These are phyloP conservation scores for Entomobrya multifasciata DNA, from an alignment of 2,888 invertebrate species.

Conservation along the genomic window DNA sequence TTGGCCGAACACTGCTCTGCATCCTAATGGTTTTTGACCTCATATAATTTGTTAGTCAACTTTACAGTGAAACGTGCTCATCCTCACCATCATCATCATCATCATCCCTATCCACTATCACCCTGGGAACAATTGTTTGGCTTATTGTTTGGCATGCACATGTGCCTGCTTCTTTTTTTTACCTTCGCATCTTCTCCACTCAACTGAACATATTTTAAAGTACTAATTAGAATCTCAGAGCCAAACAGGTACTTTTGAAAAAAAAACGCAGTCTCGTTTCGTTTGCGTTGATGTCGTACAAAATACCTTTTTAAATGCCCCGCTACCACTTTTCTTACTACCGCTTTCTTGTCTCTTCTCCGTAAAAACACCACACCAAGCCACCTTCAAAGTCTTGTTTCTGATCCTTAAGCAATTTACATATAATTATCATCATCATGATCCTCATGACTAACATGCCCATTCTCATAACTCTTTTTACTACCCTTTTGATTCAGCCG, in stretches of 20 bases:
- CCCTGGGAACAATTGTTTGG: constrained; percentile 6
- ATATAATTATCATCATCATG: constrained; percentile 34
- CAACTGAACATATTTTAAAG: constrained; percentile 23
- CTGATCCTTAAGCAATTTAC: constrained; percentile 29
- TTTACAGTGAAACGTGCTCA: background rate
- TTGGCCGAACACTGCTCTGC: background rate
- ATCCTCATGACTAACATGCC: constrained; percentile 15
- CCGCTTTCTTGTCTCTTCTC: background rate
- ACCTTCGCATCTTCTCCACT: too few relatives aligned
- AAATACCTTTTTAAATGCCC: background rate
- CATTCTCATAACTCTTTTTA: too few relatives aligned
- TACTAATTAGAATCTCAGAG: constrained; percentile 40
- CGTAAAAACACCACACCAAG: background rate
- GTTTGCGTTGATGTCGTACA: background rate
- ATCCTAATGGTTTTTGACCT: constrained; percentile 54
- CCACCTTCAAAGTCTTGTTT: constrained; percentile 9
- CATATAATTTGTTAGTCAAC: constrained; percentile 21
- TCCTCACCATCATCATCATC: too few relatives aligned
- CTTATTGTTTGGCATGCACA: constrained; percentile 21
- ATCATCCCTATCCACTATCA: constrained; percentile 20
- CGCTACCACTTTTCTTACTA: too few relatives aligned
- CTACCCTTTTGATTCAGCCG: background rate
- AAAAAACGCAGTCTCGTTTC: background rate
- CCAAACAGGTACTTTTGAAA: constrained; percentile 42
- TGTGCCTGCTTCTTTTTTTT: too few relatives aligned